phyloP scores from a whole-genome alignment of 2,797 vertebrate genomes.

The Phylloscopus collybita region DNA sequence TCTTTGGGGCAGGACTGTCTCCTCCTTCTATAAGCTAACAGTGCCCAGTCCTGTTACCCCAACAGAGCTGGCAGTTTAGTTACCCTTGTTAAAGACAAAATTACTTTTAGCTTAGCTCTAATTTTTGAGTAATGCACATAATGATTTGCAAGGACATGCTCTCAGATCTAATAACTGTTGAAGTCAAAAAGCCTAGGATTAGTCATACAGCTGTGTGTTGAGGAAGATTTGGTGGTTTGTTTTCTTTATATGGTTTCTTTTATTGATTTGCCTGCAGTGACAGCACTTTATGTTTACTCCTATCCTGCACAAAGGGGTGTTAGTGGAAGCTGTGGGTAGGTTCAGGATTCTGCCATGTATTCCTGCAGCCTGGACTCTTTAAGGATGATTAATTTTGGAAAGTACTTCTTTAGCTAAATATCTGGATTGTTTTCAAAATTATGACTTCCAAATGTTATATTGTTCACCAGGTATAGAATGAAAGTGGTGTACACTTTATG shows the following conservation, averaged over 20 bases:
- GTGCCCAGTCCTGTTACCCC: neutral
- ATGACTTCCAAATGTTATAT: neutral
- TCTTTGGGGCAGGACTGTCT: neutral
- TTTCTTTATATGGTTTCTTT: neutral
- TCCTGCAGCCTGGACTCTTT: neutral
- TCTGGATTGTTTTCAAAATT: neutral
- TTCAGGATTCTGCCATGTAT: neutral
- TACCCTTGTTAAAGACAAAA: neutral
- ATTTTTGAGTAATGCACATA: neutral
- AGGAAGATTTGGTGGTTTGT: neutral
- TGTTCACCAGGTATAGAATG: neutral
- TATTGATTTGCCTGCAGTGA: neutral
- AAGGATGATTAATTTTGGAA: neutral
- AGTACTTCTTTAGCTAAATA: neutral
- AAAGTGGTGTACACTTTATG: neutral
- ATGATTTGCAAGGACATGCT: neutral
- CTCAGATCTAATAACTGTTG: neutral
- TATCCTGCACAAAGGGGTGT: neutral
- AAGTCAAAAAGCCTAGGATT: neutral
- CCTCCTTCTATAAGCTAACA: neutral
- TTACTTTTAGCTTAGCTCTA: neutral
- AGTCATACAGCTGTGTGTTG: neutral
- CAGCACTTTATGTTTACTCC: neutral
- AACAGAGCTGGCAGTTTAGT: neutral
- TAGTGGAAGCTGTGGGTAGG: neutral